Base-by-base conservation (phyloP, 2,888 invertebrate species). In the Erpobdella octoculata region DNA sequence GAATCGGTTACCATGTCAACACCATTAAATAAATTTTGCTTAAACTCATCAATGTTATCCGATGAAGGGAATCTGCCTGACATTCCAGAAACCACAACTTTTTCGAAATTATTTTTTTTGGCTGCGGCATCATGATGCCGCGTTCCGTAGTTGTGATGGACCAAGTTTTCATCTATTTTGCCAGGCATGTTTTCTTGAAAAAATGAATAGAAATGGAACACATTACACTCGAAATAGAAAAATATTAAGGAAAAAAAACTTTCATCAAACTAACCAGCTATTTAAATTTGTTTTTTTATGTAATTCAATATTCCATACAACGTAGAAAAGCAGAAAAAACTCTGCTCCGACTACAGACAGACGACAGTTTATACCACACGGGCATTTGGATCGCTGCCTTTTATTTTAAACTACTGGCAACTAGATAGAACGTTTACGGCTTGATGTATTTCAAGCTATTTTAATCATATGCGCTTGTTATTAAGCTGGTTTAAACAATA, bases 1-100 rank as follows among this genome's bases (percentile, higher is more conserved):
- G 73, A 93, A 77, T 91, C 93, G 37, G 92, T 94, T 74, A 96
- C 89, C 86, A 97, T 89, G 83, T 97, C 96, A 61, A 92, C 88
- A 71, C 92, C 92, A 74, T 90, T 90, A 83, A 93, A 90, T 71
- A 97, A 88, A 83, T 95, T 89, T 79, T 90, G 87, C 80, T 90
- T 90, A 84, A 97, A 96, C 85, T 97, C 96, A 78, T 91, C 91
- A 80, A 97, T 90, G 83, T 87, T 90, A 78, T 89, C 88, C 76
- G 91, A 92, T 85, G 96, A 92, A 15, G 97, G 97, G 78, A 96
- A 87, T 76, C 95, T 80, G 68, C 85, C 84, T 36, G 85, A 84
- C 48, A 86, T 80, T 71, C 86, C 86, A 74, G 83, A 81, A 74
- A 86, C 83, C 65, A 85, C 85, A 70, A 86, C 73, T 12, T 76